Base-by-base conservation (phyloP, 2,797 vertebrate species). In the Xenopus petersii region DNA sequence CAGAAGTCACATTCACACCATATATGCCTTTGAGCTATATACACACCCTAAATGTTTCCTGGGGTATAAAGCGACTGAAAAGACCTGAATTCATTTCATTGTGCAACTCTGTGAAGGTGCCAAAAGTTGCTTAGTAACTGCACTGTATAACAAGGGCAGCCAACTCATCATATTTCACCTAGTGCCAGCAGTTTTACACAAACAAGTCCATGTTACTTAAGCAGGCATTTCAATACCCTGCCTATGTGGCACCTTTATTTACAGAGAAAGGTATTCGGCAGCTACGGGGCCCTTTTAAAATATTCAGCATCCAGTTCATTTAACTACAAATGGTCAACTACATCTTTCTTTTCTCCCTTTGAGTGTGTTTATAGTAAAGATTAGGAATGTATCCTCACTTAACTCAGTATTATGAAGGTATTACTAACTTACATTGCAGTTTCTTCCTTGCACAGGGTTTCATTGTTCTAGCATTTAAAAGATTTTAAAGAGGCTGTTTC, bases 41-140 rank as follows among this genome's bases (percentile, higher is more conserved):
- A 84, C 80, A 87, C 82, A 81, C 79, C 85, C 85, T 80, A 82
- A 82, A 85, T 81, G 80, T 86, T 85, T 84, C 83, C 75, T 73
- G 36, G 9, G 83, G 84, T 83, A 79, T 82, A 60, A 86, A 2
- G 1, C 64, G 64, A 79, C 79, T 81, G 77, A 81, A 83, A 76
- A 69, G 84, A 84, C 80, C 56, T 17, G 71, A 82, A 76, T 71
- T 70, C 64, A 72, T 82, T 83, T 86, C 80, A 82, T 89, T 85
- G 82, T 87, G 82, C 83, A 87, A 82, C 85, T 83, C 82, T 10
- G 1, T 73, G 77, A 0, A 2, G 80, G 83, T 75, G 79, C 81
- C 85, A 83, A 83, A 42, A 21, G 75, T 78, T 82, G 73, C 84
- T 86, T 84, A 84, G 82, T 79, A 88, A 85, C 79, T 77, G 71